Percentiles rank a stretch among this genome's conserved stretches.
These are phyloP conservation scores for Cyphomyrus plagiostoma DNA, from an alignment of 2,113 vertebrate species.

Conservation along the genomic window DNA sequence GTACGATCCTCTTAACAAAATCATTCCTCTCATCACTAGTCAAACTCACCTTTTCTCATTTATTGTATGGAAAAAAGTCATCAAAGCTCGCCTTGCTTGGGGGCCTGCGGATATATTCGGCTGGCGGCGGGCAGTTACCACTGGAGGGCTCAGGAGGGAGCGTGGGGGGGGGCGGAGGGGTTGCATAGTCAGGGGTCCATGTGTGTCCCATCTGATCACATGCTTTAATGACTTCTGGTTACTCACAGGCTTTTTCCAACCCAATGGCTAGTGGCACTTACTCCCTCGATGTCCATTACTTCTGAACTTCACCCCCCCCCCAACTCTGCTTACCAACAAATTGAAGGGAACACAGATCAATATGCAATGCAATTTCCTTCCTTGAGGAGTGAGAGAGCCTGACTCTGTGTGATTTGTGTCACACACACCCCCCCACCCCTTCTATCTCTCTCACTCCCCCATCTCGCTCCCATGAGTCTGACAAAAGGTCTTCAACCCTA, in stretches of 20 bases:
- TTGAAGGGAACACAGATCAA: conserved; percentile 50
- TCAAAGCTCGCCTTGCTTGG: background rate
- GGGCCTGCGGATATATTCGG: background rate
- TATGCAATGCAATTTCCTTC: conserved; percentile 49
- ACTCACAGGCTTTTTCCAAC: conserved; percentile 5
- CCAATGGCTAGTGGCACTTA: conserved; percentile 18
- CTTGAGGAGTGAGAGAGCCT: conserved; percentile 30
- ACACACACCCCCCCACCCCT: background rate
- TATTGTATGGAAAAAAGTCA: background rate
- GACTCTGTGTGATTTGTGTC: conserved; percentile 27
- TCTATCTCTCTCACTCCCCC: background rate
- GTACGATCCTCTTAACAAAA: background rate
- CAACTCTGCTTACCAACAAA: conserved; percentile 41
- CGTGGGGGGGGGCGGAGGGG: background rate
- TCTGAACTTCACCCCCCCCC: conserved; percentile 42
- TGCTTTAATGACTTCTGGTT: conserved; percentile 17
- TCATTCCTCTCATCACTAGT: background rate
- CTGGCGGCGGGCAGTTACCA: background rate
- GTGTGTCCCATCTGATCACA: conserved; percentile 2
- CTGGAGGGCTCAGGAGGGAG: background rate
- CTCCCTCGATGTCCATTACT: conserved; percentile 43
- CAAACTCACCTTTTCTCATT: background rate
- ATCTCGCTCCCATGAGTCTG: background rate
- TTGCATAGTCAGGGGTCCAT: background rate
- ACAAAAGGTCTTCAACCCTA: background rate